These are phyloP conservation scores for Danaus plexippus DNA, from an alignment of 1,140 invertebrate genomes.

Conservation along the genomic window DNA sequence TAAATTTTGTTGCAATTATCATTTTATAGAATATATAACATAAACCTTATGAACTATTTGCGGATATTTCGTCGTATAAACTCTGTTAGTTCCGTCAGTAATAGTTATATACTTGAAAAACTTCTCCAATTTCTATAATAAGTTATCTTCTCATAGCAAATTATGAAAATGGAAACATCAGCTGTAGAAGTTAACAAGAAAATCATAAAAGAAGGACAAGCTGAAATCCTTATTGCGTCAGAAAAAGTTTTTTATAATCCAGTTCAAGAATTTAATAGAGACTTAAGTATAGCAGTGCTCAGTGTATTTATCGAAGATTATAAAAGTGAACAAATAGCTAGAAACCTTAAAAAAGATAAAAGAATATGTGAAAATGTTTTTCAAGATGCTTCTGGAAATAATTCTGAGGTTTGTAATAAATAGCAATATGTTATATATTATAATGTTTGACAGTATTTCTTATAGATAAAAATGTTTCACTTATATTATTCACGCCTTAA, in stretches of 20 bases:
- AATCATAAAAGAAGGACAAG: slow-evolving; percentile 79
- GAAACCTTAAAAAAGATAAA: slow-evolving; percentile 20
- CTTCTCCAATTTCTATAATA: too few species aligned
- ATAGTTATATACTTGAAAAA: too few species aligned
- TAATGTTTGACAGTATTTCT: too few species aligned
- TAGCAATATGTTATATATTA: too few species aligned
- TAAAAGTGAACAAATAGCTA: slow-evolving; percentile 33
- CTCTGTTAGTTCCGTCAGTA: too few species aligned
- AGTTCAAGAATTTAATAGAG: slow-evolving; percentile 97
- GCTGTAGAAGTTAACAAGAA: slow-evolving; percentile 22
- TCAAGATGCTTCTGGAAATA: slow-evolving; percentile 17
- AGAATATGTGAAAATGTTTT: slow-evolving; percentile 24
- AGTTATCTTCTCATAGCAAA: slow-evolving; percentile 23
- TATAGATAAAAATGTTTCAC: too few species aligned
- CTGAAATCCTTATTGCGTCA: slow-evolving; percentile 76
- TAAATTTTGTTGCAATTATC: too few species aligned
- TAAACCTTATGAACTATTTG: too few species aligned
- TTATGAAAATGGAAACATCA: slow-evolving; percentile 43
- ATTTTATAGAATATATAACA: too few species aligned
- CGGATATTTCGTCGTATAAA: too few species aligned
- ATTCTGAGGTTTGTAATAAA: slow-evolving; percentile 13
- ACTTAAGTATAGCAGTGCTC: slow-evolving; percentile 84
- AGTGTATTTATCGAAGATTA: slow-evolving; percentile 73
- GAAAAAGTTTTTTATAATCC: slow-evolving; percentile 96
- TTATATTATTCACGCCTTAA: too few species aligned